These are phyloP conservation scores for Sphaeramia orbicularis DNA, from an alignment of 2,797 vertebrate species.

Conservation along the genomic window DNA sequence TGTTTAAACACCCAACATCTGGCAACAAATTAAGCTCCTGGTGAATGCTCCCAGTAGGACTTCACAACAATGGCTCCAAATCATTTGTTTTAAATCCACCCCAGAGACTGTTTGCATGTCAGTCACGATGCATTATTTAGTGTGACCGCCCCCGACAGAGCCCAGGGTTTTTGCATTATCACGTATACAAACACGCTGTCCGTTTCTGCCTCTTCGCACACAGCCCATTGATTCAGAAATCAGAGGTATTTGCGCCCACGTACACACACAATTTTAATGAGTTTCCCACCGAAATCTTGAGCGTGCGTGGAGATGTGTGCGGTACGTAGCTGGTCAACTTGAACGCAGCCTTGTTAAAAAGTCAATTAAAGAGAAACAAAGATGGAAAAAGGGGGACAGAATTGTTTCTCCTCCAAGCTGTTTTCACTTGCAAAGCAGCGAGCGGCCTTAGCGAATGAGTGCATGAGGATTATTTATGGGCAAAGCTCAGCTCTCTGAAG, in stretches of 20 bases:
- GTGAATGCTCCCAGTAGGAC: too few species aligned
- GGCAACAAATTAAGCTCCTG: too few species aligned
- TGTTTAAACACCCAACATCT: too few species aligned
- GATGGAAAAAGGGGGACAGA: conserved; percentile 25
- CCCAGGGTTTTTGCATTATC: too few species aligned
- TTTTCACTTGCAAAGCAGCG: conserved; percentile 50
- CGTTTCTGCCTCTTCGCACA: conserved; percentile 62
- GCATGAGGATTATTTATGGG: conserved; percentile 66
- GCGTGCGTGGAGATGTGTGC: conserved; percentile 41
- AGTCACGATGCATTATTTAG: too few species aligned
- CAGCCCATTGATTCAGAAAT: conserved; percentile 68
- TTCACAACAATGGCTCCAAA: too few species aligned
- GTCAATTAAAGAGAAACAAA: conserved; percentile 85
- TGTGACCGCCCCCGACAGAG: too few species aligned
- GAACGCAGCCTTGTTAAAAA: conserved; percentile 83
- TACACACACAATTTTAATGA: conserved; percentile 77
- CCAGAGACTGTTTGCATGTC: too few species aligned
- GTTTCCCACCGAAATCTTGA: conserved; percentile 51
- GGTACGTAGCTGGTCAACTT: conserved; percentile 71
- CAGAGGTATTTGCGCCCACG: conserved; percentile 48
- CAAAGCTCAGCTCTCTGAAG: conserved; percentile 46
- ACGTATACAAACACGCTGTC: conserved; percentile 70
- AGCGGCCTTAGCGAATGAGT: conserved; percentile 52
- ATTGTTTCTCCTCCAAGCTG: conserved; percentile 61
- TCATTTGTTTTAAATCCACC: too few species aligned